Conservation (phyloP, 2,113 vertebrate genomes). For the Zootoca vivipara region DNA sequence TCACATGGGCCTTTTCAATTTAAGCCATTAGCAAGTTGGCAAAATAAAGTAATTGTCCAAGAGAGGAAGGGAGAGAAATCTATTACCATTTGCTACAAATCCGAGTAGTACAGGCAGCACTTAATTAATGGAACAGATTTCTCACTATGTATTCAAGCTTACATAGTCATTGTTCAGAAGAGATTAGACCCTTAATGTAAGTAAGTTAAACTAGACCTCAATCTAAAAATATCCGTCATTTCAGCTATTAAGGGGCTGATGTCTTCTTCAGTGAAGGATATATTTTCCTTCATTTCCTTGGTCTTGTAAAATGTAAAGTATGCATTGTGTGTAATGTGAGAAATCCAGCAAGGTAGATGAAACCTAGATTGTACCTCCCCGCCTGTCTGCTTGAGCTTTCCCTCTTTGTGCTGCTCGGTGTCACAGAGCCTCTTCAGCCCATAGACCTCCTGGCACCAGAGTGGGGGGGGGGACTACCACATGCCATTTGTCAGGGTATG, state of each 20-base stretch:
- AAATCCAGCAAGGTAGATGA: slow-evolving; percentile 69
- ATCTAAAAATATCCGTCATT: slow-evolving; percentile 73
- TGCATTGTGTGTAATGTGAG: slow-evolving; percentile 74
- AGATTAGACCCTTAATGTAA: slow-evolving; percentile 68
- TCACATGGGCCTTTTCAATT: slow-evolving; percentile 44
- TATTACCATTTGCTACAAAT: slow-evolving; percentile 69
- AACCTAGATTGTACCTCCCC: slow-evolving; percentile 65
- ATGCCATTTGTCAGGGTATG: slow-evolving; percentile 66
- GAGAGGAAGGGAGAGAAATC: slow-evolving; percentile 62
- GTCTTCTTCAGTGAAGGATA: slow-evolving; percentile 68
- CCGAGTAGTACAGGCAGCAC: slow-evolving; percentile 60
- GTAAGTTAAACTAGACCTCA: slow-evolving; percentile 71
- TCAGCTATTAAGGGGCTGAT: slow-evolving; percentile 66
- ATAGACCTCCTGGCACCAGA: slow-evolving; percentile 82
- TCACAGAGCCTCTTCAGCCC: slow-evolving; percentile 60
- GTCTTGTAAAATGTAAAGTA: slow-evolving; percentile 61
- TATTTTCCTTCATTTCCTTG: slow-evolving; percentile 74
- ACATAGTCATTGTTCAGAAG: slow-evolving; percentile 64
- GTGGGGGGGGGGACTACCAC: slow-evolving; percentile 57
- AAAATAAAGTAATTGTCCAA: slow-evolving; percentile 71
- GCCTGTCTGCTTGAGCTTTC: slow-evolving; percentile 66
- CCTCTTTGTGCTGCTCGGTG: slow-evolving; percentile 55
- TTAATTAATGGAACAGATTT: slow-evolving; percentile 72
- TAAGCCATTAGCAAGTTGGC: slow-evolving; percentile 64
- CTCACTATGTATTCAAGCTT: slow-evolving; percentile 67